phyloP scores from a whole-genome alignment of 2,888 invertebrate genomes.

The Desoria tigrina region DNA sequence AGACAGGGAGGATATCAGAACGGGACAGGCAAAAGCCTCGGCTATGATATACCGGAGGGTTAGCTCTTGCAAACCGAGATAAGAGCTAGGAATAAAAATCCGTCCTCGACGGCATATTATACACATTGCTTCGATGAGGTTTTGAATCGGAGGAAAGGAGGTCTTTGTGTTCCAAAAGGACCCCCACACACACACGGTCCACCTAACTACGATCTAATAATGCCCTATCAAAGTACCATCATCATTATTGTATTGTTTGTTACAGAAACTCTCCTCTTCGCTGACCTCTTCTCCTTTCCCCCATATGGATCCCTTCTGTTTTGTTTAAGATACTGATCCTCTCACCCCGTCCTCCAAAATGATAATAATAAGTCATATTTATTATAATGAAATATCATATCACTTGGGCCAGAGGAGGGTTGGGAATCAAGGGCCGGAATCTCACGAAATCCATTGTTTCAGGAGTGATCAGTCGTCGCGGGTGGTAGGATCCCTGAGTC shows the following conservation, averaged over 20 bases:
- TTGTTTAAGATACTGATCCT: conserved; percentile 40
- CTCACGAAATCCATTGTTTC: conserved; percentile 36
- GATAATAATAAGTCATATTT: neutral
- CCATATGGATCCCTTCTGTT: conserved; percentile 9
- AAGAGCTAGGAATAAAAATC: conserved; percentile 40
- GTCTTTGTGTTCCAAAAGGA: conserved; percentile 14
- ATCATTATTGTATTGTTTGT: conserved; percentile 45
- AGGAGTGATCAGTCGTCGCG: conserved; percentile 29
- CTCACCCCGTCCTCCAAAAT: conserved; percentile 23
- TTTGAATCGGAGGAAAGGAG: too few species aligned
- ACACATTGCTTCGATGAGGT: too few species aligned
- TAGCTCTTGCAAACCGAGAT: conserved; percentile 36
- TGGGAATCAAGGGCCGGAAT: conserved; percentile 6
- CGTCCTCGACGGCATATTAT: too few species aligned
- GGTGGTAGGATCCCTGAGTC: conserved; percentile 22
- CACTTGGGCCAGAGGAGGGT: conserved; percentile 24
- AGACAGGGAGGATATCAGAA: conserved; percentile 38
- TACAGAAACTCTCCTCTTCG: conserved; percentile 37
- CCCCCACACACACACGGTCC: conserved; percentile 39
- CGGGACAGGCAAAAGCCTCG: conserved; percentile 43
- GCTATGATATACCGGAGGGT: conserved; percentile 39
- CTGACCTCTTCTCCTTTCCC: conserved; percentile 28
- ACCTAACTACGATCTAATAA: conserved; percentile 36
- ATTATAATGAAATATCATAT: conserved; percentile 17
- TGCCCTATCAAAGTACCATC: conserved; percentile 28